phyloP scores from a whole-genome alignment of 1,140 invertebrate species.

The Gonatopus flavifemur region DNA sequence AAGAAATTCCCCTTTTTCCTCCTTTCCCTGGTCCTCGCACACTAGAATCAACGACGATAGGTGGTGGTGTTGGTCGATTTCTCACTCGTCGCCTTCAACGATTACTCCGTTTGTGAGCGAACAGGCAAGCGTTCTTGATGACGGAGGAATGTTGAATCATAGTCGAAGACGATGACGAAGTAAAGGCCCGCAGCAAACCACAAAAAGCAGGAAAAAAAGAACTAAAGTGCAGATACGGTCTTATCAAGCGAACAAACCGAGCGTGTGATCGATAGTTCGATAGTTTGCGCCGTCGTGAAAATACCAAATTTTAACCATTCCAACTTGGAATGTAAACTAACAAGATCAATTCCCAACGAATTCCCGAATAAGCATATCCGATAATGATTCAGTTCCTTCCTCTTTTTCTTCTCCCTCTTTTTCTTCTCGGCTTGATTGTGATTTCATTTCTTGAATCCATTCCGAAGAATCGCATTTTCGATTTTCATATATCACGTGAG shows the following conservation, averaged over 20 bases:
- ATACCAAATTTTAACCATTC: no score
- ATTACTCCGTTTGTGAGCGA: no score
- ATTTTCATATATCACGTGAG: no score
- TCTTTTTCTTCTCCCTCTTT: neutral
- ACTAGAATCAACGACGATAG: neutral
- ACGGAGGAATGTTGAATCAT: conserved; percentile 24
- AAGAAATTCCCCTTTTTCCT: no score
- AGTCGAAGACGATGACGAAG: conserved; percentile 15
- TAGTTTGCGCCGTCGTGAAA: conserved; percentile 28
- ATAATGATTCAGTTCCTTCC: conserved; percentile 1
- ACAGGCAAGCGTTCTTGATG: no score
- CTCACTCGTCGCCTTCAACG: neutral
- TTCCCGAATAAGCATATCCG: no score
- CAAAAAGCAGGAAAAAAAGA: neutral
- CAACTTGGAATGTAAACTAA: no score
- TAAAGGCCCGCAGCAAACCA: neutral
- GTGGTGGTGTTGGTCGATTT: conserved; percentile 11
- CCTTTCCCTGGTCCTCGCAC: neutral
- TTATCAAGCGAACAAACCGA: conserved; percentile 30
- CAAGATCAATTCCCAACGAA: no score
- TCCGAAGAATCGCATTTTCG: no score
- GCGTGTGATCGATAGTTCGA: conserved; percentile 37
- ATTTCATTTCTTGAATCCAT: no score
- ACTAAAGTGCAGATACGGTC: conserved; percentile 13
- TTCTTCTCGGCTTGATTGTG: no score